These are phyloP conservation scores for Graphium colonna DNA, from an alignment of 2,888 invertebrate species.

Conservation along the genomic window DNA sequence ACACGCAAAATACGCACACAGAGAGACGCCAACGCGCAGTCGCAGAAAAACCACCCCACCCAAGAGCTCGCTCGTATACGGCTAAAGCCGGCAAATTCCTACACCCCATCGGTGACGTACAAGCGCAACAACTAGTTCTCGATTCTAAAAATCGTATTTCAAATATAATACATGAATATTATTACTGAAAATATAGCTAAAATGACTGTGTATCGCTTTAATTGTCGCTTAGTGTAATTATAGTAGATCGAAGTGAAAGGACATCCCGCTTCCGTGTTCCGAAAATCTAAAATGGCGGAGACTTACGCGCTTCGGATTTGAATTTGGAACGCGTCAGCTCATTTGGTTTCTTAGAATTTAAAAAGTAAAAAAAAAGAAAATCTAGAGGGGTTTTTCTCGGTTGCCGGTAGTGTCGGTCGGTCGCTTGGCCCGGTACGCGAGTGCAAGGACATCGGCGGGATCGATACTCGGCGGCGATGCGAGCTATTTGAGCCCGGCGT, in stretches of 20 bases:
- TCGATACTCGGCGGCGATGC: constrained; percentile 54
- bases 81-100: constrained; percentile 69
- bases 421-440: constrained; percentile 34
- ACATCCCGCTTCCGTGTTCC: constrained; percentile 29
- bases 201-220: constrained; percentile 48
- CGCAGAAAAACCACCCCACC: constrained; percentile 69
- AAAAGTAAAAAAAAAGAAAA: constrained; percentile 12
- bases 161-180: too few species aligned
- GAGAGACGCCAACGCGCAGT: constrained; percentile 54
- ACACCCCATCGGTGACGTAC: constrained; percentile 65
- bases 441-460: constrained; percentile 51
- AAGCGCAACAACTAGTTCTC: constrained; percentile 67
- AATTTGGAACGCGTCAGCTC: constrained; percentile 26
- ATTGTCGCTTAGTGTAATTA: constrained; percentile 54
- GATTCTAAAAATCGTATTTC: constrained; percentile 32
- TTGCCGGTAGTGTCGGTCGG: constrained; percentile 35
- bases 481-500: constrained; percentile 33
- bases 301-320: constrained; percentile 41
- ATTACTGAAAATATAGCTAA: constrained; percentile 43
- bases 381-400: constrained; percentile 7
- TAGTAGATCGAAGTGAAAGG: constrained; percentile 33
- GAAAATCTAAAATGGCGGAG: constrained; percentile 64
- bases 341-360: constrained; percentile 20
- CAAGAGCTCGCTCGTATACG: constrained; percentile 45
- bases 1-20: constrained; percentile 69